A percentile compares a stretch with the other conserved stretches of the same genome.
phyloP scores from a whole-genome alignment of 2,113 vertebrate species.

The Bombycilla garrulus region DNA sequence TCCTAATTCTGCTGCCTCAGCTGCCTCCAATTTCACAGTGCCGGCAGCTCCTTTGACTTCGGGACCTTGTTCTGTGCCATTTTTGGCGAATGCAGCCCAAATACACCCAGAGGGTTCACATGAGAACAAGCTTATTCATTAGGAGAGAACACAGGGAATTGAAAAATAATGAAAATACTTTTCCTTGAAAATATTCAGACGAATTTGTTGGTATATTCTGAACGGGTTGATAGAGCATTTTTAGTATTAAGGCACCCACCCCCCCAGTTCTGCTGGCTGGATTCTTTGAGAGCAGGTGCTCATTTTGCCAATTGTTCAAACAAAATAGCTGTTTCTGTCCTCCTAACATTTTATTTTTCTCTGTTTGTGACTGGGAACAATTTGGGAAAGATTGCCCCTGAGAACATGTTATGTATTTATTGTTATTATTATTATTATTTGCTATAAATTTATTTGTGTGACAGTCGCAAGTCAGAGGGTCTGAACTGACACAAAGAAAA shows the following conservation, averaged over 20 bases:
- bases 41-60: background rate
- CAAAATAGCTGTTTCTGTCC: background rate
- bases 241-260: background rate
- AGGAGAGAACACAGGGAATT: background rate
- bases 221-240: background rate
- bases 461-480: background rate
- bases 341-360: background rate
- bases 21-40: background rate
- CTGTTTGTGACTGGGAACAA: background rate
- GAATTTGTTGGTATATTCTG: background rate
- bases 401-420: background rate
- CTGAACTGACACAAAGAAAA: background rate
- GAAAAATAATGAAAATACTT: too few relatives aligned
- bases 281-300: background rate
- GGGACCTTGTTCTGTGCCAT: background rate
- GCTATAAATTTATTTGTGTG: background rate
- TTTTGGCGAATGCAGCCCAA: background rate
- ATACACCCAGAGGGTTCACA: accelerated
- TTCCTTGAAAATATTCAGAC: background rate
- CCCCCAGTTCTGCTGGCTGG: background rate
- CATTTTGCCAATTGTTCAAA: background rate
- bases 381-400: background rate
- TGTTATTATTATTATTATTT: background rate
- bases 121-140: background rate
- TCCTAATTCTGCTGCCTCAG: background rate